Conservation (phyloP, 2,113 vertebrate genomes). For the Pseudonaja textilis region DNA sequence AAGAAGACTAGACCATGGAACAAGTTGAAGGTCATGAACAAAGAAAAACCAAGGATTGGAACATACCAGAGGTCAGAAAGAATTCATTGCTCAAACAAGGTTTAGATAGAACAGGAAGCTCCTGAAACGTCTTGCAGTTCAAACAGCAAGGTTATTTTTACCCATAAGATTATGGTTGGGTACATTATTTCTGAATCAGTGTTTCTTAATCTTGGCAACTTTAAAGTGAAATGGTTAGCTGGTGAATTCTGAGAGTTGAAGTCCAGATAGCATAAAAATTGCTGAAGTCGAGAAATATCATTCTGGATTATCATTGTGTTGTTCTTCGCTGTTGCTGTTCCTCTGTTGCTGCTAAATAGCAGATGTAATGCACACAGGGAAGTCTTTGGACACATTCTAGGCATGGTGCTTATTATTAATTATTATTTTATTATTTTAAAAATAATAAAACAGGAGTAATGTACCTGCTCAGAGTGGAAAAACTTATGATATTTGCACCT, state of each 20-base stretch:
- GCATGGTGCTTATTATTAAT: neutral
- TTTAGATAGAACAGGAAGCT: neutral
- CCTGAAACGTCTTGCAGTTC: neutral
- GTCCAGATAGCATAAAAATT: neutral
- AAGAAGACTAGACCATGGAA: neutral
- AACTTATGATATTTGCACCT: neutral
- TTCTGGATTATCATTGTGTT: accelerated
- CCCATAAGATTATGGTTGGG: neutral
- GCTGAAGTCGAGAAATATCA: neutral
- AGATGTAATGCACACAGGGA: neutral
- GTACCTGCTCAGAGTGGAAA: neutral
- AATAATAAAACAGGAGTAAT: neutral
- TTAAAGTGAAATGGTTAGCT: neutral
- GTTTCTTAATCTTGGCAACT: neutral
- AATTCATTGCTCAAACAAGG: neutral
- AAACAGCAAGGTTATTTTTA: neutral
- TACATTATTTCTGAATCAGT: neutral
- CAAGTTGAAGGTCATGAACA: neutral
- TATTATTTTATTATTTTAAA: neutral
- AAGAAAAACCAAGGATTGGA: neutral
- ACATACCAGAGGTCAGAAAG: neutral
- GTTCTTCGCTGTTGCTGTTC: neutral
- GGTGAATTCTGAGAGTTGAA: neutral
- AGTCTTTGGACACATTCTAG: neutral
- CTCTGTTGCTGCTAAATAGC: neutral